A percentile compares a stretch with the other conserved stretches of the same genome.
Evolutionary conservation across 2,888 invertebrate species (phyloP).

Genomic region (Himalopsyche anomala): DNA sequence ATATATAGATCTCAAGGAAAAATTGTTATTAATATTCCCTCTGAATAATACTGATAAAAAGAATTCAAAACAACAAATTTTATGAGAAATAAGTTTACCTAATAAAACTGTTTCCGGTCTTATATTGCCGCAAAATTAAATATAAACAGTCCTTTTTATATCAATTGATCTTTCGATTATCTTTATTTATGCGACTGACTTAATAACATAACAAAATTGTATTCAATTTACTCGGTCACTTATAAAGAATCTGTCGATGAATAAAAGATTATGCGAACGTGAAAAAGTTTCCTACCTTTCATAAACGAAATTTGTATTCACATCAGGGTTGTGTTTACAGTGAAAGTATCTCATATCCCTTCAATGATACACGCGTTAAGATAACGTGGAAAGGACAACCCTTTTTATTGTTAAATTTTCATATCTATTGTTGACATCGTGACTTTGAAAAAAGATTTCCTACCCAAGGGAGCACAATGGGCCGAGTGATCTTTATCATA

Average conservation of each 20-base stretch:
- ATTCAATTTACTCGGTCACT: conserved; percentile 42
- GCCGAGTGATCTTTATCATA: conserved; percentile 59
- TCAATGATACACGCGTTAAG: conserved; percentile 59
- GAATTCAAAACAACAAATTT: no score
- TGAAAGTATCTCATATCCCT: conserved; percentile 58
- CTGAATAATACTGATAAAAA: no score
- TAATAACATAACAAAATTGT: conserved; percentile 28
- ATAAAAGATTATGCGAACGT: conserved; percentile 45
- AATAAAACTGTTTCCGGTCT: not conserved
- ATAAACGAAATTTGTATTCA: conserved; percentile 56
- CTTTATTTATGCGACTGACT: not conserved
- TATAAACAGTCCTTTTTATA: conserved; percentile 7
- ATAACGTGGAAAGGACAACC: conserved; percentile 62
- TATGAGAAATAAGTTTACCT: not conserved
- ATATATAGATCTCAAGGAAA: no score
- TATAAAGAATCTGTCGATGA: conserved; percentile 45
- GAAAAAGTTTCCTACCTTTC: conserved; percentile 32
- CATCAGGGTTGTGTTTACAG: conserved; percentile 50
- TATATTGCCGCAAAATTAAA: not conserved
- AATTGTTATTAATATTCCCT: no score
- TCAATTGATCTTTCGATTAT: conserved; percentile 6
- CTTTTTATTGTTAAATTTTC: conserved; percentile 64
- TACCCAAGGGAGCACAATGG: conserved; percentile 56
- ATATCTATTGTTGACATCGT: conserved; percentile 63
- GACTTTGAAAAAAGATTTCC: conserved; percentile 58